Base-by-base conservation (phyloP, 2,888 invertebrate genomes). In the Tetropium fuscum region DNA sequence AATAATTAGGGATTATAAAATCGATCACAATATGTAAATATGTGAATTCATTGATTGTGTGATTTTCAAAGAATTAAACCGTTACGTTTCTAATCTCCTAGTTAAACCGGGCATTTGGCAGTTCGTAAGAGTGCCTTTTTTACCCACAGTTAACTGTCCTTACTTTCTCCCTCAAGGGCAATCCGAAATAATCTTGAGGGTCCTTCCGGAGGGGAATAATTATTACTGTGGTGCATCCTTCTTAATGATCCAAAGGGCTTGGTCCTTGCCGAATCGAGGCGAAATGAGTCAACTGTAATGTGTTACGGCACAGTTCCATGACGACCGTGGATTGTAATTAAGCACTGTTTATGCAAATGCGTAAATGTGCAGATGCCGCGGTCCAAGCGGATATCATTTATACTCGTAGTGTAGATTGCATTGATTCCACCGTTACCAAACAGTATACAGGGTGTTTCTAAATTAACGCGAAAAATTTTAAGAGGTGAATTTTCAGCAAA, bases 271-370 rank as follows among this genome's bases (percentile, higher is more conserved):
- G 44, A 27, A 27, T 38, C 32, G 22, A 11, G 11, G 20, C 48
- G 48, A 48, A 48, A 20, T 20, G 34, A 34, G 34, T 19, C 36
- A 11, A 45, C 36, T 47, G 47, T 53, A 53, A 60, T 53, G 48
- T 60, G 60, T 60, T 40, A 60, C 53, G 56, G 56, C 36, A 13
- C 36, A 36, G 40, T 48, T 20, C 43, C 34, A 30, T 18, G 43
- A 48, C 22, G 49, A n/a, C 25, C n/a, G 25, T 10, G 32, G n/a
- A n/a, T n/a, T 59, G 54, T 55, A 59, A 59, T 59, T 59, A 59
- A 59, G 45, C 15, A 15, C 53, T 44, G 53, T 59, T 59, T 59
- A 59, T 59, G 59, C 59, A 54, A 59, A 59, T 49, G 45, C 54
- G 44, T 13, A 54, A 59, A 59, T 59, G 54, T 59, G 49, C 59